These are phyloP conservation scores for Hemiscyllium ocellatum DNA, from an alignment of 2,113 vertebrate genomes.

Conservation along the genomic window DNA sequence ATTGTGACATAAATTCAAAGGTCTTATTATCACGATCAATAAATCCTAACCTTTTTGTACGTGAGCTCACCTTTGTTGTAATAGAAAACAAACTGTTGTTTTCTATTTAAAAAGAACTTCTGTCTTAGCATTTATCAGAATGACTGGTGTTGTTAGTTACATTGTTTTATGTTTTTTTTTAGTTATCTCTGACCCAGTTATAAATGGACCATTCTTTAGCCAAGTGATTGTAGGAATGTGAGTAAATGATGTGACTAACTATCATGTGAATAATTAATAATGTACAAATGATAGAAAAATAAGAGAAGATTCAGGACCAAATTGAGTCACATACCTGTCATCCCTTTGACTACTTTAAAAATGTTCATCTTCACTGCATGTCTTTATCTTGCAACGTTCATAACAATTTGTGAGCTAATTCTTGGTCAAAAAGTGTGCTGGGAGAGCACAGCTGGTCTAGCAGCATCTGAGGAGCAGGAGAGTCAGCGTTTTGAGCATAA, in stretches of 20 bases:
- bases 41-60: background rate
- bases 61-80: background rate
- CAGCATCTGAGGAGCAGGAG: too few species aligned
- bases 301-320: background rate
- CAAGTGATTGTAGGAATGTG: background rate
- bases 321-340: background rate
- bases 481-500: too few species aligned
- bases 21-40: background rate
- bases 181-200: background rate
- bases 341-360: background rate
- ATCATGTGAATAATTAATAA: background rate
- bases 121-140: background rate
- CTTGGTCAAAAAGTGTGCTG: background rate
- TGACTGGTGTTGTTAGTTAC: background rate
- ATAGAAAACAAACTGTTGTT: background rate
- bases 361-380: background rate
- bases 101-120: background rate
- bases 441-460: too few species aligned
- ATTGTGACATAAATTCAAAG: background rate
- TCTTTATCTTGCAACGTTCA: background rate
- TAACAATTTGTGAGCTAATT: background rate
- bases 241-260: background rate
- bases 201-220: background rate
- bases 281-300: background rate
- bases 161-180: background rate